Evolutionary conservation across 2,797 vertebrate species (phyloP).

Genomic region (Pangasius sanitwongsei): DNA sequence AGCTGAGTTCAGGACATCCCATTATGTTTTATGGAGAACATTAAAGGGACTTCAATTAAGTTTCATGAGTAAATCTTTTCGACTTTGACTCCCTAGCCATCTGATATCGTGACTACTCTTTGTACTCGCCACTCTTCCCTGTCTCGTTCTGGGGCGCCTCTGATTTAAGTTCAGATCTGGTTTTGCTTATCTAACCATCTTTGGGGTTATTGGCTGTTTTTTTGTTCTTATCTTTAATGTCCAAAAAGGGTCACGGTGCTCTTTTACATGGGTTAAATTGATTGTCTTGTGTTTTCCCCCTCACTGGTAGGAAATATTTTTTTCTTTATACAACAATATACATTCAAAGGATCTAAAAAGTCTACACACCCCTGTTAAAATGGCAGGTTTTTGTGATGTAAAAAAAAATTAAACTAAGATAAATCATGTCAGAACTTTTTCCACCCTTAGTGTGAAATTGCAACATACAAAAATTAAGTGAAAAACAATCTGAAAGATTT

Average conservation of each 20-base stretch:
- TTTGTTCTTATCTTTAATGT: constrained; percentile 17
- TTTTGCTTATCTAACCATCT: constrained; percentile 51
- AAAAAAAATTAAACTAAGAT: too few species aligned
- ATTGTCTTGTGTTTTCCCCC: background rate
- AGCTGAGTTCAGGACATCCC: constrained; percentile 22
- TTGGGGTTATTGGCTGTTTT: constrained; percentile 32
- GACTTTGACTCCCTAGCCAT: constrained; percentile 17
- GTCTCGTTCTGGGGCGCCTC: background rate
- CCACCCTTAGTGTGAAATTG: too few species aligned
- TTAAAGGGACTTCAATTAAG: constrained; percentile 30
- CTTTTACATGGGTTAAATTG: constrained; percentile 9
- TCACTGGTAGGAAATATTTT: background rate
- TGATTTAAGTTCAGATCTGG: constrained; percentile 48
- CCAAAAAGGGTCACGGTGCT: constrained; percentile 10
- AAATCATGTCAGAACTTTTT: too few species aligned
- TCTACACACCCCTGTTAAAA: too few species aligned
- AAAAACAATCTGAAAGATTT: too few species aligned
- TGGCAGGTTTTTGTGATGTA: too few species aligned
- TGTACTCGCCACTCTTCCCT: constrained; percentile 37
- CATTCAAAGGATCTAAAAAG: too few species aligned
- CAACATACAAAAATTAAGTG: too few species aligned
- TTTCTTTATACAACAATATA: too few species aligned
- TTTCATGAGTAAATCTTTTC: constrained; percentile 41
- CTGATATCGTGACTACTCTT: constrained; percentile 30
- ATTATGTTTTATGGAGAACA: constrained; percentile 28